A percentile compares a stretch with the other conserved stretches of the same genome.
Conservation (phyloP, 2,888 invertebrate genomes). For the Phasia obesa region DNA sequence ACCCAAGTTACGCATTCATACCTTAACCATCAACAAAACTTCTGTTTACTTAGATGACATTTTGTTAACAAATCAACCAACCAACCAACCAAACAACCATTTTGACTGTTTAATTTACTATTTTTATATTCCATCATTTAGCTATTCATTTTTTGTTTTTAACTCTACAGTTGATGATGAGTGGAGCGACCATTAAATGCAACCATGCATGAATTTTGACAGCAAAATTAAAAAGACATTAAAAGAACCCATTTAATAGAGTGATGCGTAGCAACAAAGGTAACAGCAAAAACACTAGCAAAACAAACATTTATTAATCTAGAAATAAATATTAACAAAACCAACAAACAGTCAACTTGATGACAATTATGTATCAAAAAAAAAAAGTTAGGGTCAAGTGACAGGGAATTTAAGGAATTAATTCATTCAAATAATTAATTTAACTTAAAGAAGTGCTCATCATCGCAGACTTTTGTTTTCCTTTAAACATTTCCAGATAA, state of each 20-base stretch:
- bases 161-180: too few species aligned
- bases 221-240: slow-evolving; percentile 69
- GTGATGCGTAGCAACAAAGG: slow-evolving; percentile 61
- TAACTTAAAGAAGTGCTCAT: too few species aligned
- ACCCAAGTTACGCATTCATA: neutral
- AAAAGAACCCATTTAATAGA: slow-evolving; percentile 41
- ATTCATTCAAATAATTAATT: too few species aligned
- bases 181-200: slow-evolving; percentile 45
- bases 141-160: neutral
- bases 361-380: slow-evolving; percentile 27
- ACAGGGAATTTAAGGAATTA: slow-evolving; percentile 24
- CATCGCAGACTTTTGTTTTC: too few species aligned
- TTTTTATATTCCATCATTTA: slow-evolving; percentile 6
- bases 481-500: too few species aligned
- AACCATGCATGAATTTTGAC: slow-evolving; percentile 50
- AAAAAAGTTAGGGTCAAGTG: slow-evolving; percentile 1
- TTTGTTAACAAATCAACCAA: slow-evolving; percentile 22
- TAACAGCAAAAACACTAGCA: slow-evolving; percentile 40
- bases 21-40: neutral
- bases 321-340: slow-evolving; percentile 25
- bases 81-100: slow-evolving; percentile 41
- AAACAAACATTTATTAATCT: slow-evolving; percentile 50
- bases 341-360: slow-evolving; percentile 32
- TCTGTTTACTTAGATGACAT: neutral
- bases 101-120: slow-evolving; percentile 33